Percentiles rank a stretch among this genome's conserved stretches.
Evolutionary conservation across 2,888 invertebrate species (phyloP).

Genomic region (Sphecodes monilicornis): DNA sequence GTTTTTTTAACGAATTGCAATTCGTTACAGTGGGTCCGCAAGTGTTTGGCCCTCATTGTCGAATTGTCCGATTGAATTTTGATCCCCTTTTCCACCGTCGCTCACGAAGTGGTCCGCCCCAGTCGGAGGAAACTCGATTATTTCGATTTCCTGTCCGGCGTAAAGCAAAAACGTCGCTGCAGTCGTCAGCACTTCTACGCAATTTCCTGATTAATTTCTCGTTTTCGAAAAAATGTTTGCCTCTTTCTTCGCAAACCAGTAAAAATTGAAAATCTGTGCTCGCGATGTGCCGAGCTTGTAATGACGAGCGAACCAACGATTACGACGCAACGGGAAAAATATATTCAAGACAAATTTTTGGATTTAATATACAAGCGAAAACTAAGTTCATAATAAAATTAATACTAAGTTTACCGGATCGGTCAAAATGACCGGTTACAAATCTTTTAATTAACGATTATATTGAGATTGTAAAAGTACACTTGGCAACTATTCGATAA

Average conservation of each 20-base stretch:
- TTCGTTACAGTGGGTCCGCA: neutral
- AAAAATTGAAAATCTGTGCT: neutral
- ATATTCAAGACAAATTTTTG: neutral
- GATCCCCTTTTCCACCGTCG: neutral
- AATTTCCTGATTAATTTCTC: slow-evolving; percentile 6
- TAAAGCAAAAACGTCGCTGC: neutral
- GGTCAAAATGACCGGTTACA: no score
- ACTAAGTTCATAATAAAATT: no score
- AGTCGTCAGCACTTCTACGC: neutral
- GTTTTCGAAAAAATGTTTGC: neutral
- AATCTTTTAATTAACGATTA: no score
- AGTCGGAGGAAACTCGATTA: neutral
- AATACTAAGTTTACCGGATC: no score
- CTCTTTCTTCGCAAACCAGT: neutral
- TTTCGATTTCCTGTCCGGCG: neutral
- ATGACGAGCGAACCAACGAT: neutral
- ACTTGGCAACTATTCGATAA: no score
- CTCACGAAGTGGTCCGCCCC: neutral
- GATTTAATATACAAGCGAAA: neutral
- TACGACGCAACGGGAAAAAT: neutral
- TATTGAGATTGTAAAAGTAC: no score
- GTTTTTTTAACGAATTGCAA: slow-evolving; percentile 13
- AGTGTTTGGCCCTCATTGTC: slow-evolving; percentile 4
- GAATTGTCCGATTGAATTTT: slow-evolving; percentile 13
- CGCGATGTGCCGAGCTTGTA: neutral